A percentile compares a stretch with the other conserved stretches of the same genome.
Conservation (phyloP, 2,888 invertebrate species). For the Caenorhabditis sulstoni region DNA sequence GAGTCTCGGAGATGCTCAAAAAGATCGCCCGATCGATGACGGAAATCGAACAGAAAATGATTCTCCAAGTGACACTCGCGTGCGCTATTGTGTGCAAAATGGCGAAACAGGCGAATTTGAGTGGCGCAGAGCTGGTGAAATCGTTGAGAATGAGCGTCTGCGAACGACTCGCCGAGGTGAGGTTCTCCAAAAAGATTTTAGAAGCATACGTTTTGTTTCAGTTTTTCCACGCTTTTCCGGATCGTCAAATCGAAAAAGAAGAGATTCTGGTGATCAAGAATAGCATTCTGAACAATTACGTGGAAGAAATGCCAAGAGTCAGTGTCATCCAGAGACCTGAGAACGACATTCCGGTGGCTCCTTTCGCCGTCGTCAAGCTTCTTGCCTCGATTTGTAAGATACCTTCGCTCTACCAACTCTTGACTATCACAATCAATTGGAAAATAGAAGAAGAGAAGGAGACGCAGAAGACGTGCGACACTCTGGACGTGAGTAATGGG, state of each 20-base stretch:
- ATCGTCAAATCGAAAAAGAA: slow-evolving; percentile 41
- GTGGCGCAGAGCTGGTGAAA: slow-evolving; percentile 20
- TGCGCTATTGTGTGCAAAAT: slow-evolving; percentile 51
- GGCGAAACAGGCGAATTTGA: slow-evolving; percentile 20
- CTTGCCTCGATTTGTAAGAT: slow-evolving; percentile 37
- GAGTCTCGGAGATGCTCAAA: slow-evolving; percentile 56
- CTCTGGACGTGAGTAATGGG: slow-evolving; percentile 47
- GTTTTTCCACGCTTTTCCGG: slow-evolving; percentile 67
- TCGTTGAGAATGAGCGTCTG: slow-evolving; percentile 56
- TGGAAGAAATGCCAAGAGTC: slow-evolving; percentile 21
- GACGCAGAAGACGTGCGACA: slow-evolving; percentile 21
- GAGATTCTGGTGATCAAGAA: slow-evolving; percentile 36
- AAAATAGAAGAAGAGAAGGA: slow-evolving; percentile 30
- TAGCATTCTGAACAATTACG: slow-evolving; percentile 25
- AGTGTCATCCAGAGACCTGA: slow-evolving; percentile 48
- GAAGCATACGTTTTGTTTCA: too few relatives aligned
- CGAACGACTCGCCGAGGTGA: slow-evolving; percentile 59
- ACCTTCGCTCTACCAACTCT: slow-evolving; percentile 48
- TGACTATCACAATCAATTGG: slow-evolving; percentile 47
- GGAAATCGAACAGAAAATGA: slow-evolving; percentile 51
- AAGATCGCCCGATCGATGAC: slow-evolving; percentile 57
- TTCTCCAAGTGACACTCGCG: slow-evolving; percentile 49
- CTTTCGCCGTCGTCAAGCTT: slow-evolving; percentile 55
- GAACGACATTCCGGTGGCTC: slow-evolving; percentile 44
- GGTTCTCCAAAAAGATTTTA: not conserved